Percentiles rank a stretch among this genome's conserved stretches.
phyloP scores from a whole-genome alignment of 2,797 vertebrate genomes.

The Echiichthys vipera region DNA sequence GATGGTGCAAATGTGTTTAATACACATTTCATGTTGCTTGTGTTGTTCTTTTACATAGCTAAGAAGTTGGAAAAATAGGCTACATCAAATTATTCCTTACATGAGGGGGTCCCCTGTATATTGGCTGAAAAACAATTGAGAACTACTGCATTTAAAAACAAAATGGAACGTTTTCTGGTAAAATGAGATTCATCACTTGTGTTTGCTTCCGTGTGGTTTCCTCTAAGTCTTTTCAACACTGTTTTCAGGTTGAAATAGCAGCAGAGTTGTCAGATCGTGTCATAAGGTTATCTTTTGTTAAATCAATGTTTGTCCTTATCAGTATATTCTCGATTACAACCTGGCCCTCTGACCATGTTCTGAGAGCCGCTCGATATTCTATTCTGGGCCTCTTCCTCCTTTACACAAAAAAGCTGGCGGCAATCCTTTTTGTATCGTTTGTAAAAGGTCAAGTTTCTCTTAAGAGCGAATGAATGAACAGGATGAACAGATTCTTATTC shows the following conservation, averaged over 20 bases:
- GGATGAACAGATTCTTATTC: conserved; percentile 37
- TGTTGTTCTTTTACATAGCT: too few species aligned
- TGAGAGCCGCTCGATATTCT: conserved; percentile 45
- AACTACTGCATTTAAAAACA: too few species aligned
- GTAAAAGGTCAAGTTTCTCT: conserved; percentile 49
- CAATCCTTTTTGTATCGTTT: conserved; percentile 40
- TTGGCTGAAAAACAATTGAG: too few species aligned
- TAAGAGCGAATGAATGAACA: conserved; percentile 29
- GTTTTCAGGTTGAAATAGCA: not conserved
- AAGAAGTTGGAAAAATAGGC: too few species aligned
- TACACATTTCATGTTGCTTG: too few species aligned
- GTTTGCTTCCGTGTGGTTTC: not conserved
- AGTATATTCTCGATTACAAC: conserved; percentile 24
- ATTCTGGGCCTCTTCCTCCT: conserved; percentile 45
- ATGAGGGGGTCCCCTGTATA: too few species aligned
- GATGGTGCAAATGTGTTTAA: too few species aligned
- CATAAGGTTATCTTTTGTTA: conserved; percentile 53
- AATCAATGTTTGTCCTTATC: conserved; percentile 53
- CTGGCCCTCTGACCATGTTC: conserved; percentile 9
- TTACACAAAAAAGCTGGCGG: conserved; percentile 33
- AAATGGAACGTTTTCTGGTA: too few species aligned
- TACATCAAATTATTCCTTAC: too few species aligned
- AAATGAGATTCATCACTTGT: not conserved
- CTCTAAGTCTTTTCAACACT: conserved; percentile 13
- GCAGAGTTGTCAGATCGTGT: conserved; percentile 19